phyloP scores from a whole-genome alignment of 64 coral and sea anemone species.

The Anthopleura sola region DNA sequence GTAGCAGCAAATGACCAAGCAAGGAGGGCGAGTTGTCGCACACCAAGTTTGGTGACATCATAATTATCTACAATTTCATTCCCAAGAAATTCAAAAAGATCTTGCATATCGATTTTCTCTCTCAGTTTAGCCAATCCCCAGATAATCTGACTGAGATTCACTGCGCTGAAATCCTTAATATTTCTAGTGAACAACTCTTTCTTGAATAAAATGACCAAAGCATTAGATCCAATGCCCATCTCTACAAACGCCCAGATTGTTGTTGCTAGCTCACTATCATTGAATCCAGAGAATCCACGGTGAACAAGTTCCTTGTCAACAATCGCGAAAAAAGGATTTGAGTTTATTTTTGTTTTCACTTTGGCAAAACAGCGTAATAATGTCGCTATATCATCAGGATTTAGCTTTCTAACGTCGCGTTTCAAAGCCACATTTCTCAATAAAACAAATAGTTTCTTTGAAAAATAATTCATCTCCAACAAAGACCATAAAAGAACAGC shows the following conservation, averaged over 20 bases:
- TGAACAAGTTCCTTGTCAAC: slow-evolving; percentile 13
- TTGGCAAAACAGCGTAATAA: slow-evolving; percentile 4
- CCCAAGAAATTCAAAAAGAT: neutral
- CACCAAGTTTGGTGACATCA: neutral
- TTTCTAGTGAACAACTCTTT: neutral
- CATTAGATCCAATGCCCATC: neutral
- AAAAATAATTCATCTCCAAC: slow-evolving; percentile 12
- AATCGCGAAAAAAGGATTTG: neutral
- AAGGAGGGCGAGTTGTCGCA: slow-evolving; percentile 6
- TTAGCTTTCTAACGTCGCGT: neutral
- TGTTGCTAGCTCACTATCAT: neutral
- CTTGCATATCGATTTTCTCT: neutral
- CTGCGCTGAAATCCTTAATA: neutral
- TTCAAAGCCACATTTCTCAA: neutral
- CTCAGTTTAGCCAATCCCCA: slow-evolving; percentile 4
- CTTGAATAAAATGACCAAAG: neutral
- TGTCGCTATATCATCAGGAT: neutral
- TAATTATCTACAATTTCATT: neutral
- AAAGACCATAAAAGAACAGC: slow-evolving; percentile 19
- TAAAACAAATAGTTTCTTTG: slow-evolving; percentile 3
- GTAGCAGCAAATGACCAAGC: slow-evolving; percentile 9
- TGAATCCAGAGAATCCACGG: slow-evolving; percentile 6
- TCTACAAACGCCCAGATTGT: slow-evolving; percentile 14
- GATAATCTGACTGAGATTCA: neutral
- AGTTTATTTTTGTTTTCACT: slow-evolving; percentile 1